Base-by-base conservation (phyloP, 2,888 invertebrate species). In the Criorhina ranunculi region DNA sequence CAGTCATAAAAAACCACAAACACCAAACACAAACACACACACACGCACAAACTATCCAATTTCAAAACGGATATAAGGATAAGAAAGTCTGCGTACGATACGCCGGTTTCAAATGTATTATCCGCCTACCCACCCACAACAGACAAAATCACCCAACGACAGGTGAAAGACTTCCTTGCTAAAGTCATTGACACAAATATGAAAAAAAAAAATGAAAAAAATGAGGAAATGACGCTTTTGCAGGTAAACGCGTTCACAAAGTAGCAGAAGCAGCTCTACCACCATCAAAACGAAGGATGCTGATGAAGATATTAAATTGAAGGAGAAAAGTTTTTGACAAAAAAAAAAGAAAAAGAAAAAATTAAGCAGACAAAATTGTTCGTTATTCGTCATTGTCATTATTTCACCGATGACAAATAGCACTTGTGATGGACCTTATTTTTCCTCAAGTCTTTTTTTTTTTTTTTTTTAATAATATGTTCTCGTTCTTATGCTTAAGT, bases 301-400 rank as follows among this genome's bases (percentile, higher is more conserved):
- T 66, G 76, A 76, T 59, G 51, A 40, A 76, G 66, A 76, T 67
- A 64, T 64, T 35, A 49, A 73, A 44, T 31, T 46, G 40, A 64
- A 49, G 59, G 15, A 17, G 51, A 29, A 62, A 49, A 6, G 37
- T 60, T 75, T 15, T 57, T 12, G 5, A 17, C 4, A n/a, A 11
- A n/a, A 79, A 44, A 57, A 31, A 17, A 11, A 17, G 31, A 33
- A 69, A n/a, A 44, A n/a, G 12, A 46, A 49, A 15, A 35, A 29
- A 35, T 53, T 55, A 46, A 64, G 55, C 37, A 35, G 33, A 67
- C 62, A 44, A 78, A 70, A 78, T 70, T 69, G 69, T 62, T 51
- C 35, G 51, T 49, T 64, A 77, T 82, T 77, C 59, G 70, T 82
- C 77, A 77, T 66, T 82, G 77, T 82, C 77, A 82, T 82, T 77